These are phyloP conservation scores for Eriocheir sinensis DNA, from an alignment of 1,140 invertebrate genomes.

Conservation along the genomic window DNA sequence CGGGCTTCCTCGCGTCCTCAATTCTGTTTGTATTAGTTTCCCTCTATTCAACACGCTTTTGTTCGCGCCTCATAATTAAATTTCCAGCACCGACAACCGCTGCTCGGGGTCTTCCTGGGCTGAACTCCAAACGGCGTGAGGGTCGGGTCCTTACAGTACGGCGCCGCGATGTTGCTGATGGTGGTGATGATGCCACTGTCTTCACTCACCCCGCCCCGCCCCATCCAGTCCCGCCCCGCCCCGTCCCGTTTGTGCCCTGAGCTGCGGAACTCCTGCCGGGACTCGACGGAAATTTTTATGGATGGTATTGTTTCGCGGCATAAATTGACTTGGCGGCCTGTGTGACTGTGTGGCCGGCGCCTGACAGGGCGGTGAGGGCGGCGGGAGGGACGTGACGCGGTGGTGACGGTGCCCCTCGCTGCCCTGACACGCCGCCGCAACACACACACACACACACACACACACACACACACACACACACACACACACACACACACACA, in stretches of 20 bases:
- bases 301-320: background rate
- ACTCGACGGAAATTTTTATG: slow-evolving; percentile 2
- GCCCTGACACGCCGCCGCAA: no score
- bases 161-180: background rate
- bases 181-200: background rate
- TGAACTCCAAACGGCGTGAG: background rate
- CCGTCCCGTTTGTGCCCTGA: background rate
- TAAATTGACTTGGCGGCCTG: background rate
- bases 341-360: background rate
- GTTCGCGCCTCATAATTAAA: background rate
- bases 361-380: background rate
- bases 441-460: no score
- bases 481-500: background rate
- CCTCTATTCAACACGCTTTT: background rate
- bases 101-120: background rate
- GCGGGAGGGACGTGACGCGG: background rate
- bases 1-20: background rate
- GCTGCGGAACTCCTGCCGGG: background rate
- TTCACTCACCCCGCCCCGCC: background rate
- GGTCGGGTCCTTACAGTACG: background rate
- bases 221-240: background rate
- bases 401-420: background rate
- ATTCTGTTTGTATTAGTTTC: background rate
- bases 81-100: background rate
- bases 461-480: background rate